Evolutionary conservation across 2,888 invertebrate genomes (phyloP).

Genomic region (Chaetogeoica ovagalla): DNA sequence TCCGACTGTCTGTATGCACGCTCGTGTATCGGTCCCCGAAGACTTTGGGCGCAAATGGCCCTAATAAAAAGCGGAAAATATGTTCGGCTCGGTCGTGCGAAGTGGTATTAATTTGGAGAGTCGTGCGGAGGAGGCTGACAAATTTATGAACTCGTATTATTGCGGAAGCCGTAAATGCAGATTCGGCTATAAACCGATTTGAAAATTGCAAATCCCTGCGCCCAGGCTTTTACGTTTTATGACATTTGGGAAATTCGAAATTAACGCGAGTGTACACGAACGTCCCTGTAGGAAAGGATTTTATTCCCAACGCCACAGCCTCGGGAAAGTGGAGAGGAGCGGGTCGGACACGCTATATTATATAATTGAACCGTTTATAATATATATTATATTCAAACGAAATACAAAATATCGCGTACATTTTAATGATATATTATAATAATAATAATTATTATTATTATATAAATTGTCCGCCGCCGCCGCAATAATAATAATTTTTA

Average conservation of each 20-base stretch:
- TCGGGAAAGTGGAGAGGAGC: neutral
- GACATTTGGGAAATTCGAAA: conserved; percentile 45
- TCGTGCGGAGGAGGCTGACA: conserved; percentile 8
- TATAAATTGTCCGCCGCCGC: too few relatives aligned
- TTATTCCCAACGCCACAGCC: neutral
- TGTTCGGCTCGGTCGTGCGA: neutral
- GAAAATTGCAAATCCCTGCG: conserved; percentile 32
- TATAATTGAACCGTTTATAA: too few relatives aligned
- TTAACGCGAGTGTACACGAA: conserved; percentile 12
- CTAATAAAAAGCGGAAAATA: conserved; percentile 26
- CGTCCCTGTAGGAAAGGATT: neutral
- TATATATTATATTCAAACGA: too few relatives aligned
- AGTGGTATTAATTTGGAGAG: conserved; percentile 18
- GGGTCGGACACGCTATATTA: too few relatives aligned
- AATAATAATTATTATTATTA: too few relatives aligned
- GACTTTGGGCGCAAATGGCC: neutral
- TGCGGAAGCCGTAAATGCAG: conserved; percentile 7
- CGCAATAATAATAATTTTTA: too few relatives aligned
- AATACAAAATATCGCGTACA: too few relatives aligned
- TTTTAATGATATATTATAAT: too few relatives aligned
- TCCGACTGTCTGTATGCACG: too few relatives aligned
- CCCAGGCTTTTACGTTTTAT: conserved; percentile 41
- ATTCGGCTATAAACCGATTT: conserved; percentile 38
- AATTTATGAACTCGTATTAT: conserved; percentile 42
- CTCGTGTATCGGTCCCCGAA: too few relatives aligned